Evolutionary conservation across 2,797 vertebrate genomes (phyloP).

Genomic region (Ptychobarbus kaznakovi): DNA sequence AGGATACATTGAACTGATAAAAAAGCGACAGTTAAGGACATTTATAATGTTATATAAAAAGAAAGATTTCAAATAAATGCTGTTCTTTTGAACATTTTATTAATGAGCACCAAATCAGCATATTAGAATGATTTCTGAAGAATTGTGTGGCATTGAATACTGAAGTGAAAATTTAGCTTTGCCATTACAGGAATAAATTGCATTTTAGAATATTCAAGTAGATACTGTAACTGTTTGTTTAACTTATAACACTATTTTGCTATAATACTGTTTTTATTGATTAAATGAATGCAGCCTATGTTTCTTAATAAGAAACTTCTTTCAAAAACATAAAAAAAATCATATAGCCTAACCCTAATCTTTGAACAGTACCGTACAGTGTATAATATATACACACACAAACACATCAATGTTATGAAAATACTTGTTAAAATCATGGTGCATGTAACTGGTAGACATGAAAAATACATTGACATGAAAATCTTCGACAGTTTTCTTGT

Average conservation of each 20-base stretch:
- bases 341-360: neutral
- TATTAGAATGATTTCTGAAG: too few species aligned
- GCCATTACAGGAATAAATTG: too few species aligned
- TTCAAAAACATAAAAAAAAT: neutral
- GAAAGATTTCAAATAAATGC: too few species aligned
- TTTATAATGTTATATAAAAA: too few species aligned
- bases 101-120: too few species aligned
- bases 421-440: neutral
- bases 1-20: too few species aligned
- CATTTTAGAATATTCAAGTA: neutral
- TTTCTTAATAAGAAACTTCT: neutral
- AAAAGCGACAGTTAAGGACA: too few species aligned
- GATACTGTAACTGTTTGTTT: neutral
- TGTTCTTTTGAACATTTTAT: too few species aligned
- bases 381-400: neutral
- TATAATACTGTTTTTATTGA: neutral
- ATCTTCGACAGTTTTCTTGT: neutral
- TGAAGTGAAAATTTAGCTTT: too few species aligned
- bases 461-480: neutral
- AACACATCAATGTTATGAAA: neutral
- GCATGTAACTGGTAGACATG: neutral
- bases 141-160: too few species aligned
- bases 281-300: neutral
- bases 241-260: neutral
- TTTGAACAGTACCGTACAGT: neutral